Evolutionary conservation across 2,888 invertebrate species (phyloP).

Genomic region (Euzophera pinguis): DNA sequence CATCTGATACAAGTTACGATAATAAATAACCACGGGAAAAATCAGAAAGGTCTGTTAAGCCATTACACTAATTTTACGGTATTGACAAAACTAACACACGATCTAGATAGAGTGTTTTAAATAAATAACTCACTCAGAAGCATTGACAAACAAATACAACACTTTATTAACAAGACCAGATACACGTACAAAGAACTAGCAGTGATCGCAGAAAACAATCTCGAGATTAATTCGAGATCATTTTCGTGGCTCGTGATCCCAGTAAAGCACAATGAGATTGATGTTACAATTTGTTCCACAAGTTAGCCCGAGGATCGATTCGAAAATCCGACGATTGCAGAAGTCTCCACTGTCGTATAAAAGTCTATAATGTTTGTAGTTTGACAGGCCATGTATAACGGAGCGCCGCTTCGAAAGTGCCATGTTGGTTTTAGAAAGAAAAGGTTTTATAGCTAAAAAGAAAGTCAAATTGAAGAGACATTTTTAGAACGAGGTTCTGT

Average conservation of each 20-base stretch:
- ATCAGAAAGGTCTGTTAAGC: no score
- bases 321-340: conserved; percentile 3
- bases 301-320: conserved; percentile 16
- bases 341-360: conserved; percentile 11
- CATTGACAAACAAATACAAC: no score
- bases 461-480: neutral
- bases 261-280: conserved; percentile 16
- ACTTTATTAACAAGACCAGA: no score
- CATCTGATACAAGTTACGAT: no score
- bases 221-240: neutral
- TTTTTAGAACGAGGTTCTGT: neutral
- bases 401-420: neutral
- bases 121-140: no score
- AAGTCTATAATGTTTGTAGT: conserved; percentile 15
- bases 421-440: neutral
- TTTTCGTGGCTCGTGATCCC: conserved; percentile 1
- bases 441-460: neutral
- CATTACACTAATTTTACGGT: no score
- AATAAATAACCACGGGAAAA: no score
- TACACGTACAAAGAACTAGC: neutral
- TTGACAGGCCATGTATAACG: conserved; percentile 15
- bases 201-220: neutral
- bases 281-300: conserved; percentile 20
- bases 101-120: no score
- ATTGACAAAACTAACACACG: no score